Percentiles rank a stretch among this genome's conserved stretches.
These are phyloP conservation scores for Phenganax stokvisi DNA, from an alignment of 92 coral and sea anemone species.

Conservation along the genomic window DNA sequence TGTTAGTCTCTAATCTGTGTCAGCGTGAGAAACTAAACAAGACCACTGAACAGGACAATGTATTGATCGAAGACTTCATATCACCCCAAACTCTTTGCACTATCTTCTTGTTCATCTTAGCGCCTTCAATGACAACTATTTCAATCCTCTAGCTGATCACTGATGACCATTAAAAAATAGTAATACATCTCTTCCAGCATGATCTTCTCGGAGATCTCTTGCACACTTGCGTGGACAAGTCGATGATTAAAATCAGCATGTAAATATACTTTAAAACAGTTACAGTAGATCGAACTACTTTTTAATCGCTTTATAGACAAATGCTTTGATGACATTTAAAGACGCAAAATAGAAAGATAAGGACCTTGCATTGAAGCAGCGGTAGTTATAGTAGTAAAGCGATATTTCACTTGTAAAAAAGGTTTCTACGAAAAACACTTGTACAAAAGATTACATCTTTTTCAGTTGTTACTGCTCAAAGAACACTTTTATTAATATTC, in stretches of 20 bases:
- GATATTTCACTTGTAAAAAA: background rate
- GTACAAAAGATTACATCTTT: background rate
- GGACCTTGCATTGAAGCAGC: background rate
- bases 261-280: too few relatives aligned
- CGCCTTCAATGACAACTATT: too few relatives aligned
- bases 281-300: too few relatives aligned
- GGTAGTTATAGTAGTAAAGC: background rate
- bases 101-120: background rate
- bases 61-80: background rate
- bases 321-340: background rate
- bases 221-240: constrained; percentile 24
- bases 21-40: constrained; percentile 61
- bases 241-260: background rate
- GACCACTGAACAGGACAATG: constrained; percentile 31
- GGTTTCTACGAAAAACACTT: background rate
- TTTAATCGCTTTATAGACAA: too few relatives aligned
- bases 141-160: constrained; percentile 64
- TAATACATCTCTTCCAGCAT: constrained; percentile 43
- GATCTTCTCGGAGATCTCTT: constrained; percentile 63
- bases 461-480: background rate
- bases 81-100: background rate
- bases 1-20: too few relatives aligned
- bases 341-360: background rate
- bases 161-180: constrained; percentile 52
- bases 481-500: background rate